A percentile compares a stretch with the other conserved stretches of the same genome.
These are phyloP conservation scores for Meriones unguiculatus DNA, from an alignment of 2,113 vertebrate genomes.

Conservation along the genomic window DNA sequence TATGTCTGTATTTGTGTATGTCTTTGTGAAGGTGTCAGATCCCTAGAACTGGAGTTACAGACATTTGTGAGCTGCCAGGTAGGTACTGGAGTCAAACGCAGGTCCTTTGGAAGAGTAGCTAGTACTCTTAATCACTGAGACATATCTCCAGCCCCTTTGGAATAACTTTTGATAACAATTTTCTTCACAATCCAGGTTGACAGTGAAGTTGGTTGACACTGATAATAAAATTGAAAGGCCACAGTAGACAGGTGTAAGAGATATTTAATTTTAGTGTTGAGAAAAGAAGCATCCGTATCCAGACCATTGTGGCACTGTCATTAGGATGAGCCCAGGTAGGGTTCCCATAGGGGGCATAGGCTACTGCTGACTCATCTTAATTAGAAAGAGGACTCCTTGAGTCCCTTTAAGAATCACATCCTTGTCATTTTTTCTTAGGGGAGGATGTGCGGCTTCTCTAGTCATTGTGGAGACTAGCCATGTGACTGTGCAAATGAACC, in stretches of 20 bases:
- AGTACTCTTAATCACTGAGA: neutral
- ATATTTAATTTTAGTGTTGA: slow-evolving; percentile 10
- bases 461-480: neutral
- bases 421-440: neutral
- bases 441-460: neutral
- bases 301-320: neutral
- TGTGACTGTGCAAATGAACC: neutral
- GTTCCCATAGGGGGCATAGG: neutral
- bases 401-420: neutral
- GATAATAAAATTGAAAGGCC: neutral
- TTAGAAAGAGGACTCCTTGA: neutral
- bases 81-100: neutral
- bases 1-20: neutral
- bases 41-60: neutral
- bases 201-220: neutral
- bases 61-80: neutral
- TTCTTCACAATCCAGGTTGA: neutral
- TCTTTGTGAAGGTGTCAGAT: neutral
- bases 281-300: neutral
- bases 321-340: neutral
- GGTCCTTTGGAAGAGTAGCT: neutral
- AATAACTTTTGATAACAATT: slow-evolving; percentile 1
- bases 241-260: neutral
- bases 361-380: neutral
- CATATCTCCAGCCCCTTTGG: neutral